phyloP scores from a whole-genome alignment of 2,113 vertebrate species.

The Ceratotherium simum region DNA sequence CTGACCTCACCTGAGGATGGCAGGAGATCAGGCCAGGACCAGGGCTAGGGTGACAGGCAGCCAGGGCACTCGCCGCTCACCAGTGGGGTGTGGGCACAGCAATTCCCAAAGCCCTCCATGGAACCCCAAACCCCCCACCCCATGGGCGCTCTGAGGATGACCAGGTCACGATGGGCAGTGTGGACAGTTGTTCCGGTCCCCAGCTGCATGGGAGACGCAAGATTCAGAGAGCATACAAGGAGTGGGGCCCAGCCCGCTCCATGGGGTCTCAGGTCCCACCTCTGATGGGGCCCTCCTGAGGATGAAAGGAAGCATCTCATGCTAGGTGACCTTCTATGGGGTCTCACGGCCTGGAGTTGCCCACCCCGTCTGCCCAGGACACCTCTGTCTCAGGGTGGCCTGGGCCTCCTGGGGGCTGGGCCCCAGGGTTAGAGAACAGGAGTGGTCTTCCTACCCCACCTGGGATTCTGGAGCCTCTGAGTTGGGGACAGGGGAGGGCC shows the following conservation, averaged over 20 bases:
- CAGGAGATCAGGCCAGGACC: not conserved
- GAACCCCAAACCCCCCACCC: not conserved
- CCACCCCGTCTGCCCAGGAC: not conserved
- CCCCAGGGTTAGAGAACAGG: not conserved
- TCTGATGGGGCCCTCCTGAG: not conserved
- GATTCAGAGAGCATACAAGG: not conserved
- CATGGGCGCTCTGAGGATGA: not conserved
- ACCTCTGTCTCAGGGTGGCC: not conserved
- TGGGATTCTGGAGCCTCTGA: not conserved
- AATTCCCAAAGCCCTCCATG: not conserved
- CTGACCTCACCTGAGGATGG: not conserved
- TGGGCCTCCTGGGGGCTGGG: not conserved
- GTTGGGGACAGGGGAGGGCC: not conserved
- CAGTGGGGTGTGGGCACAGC: rapidly evolving
- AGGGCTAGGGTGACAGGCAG: not conserved
- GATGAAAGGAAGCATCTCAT: not conserved
- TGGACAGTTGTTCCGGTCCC: not conserved
- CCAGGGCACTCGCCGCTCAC: not conserved
- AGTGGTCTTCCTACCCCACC: not conserved
- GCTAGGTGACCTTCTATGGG: not conserved
- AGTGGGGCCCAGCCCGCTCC: not conserved
- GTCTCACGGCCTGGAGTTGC: not conserved
- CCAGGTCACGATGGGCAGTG: rapidly evolving
- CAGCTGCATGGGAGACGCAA: not conserved
- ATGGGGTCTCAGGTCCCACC: not conserved